These are phyloP conservation scores for Dexiosoma caninum DNA, from an alignment of 2,888 invertebrate species.

Conservation along the genomic window DNA sequence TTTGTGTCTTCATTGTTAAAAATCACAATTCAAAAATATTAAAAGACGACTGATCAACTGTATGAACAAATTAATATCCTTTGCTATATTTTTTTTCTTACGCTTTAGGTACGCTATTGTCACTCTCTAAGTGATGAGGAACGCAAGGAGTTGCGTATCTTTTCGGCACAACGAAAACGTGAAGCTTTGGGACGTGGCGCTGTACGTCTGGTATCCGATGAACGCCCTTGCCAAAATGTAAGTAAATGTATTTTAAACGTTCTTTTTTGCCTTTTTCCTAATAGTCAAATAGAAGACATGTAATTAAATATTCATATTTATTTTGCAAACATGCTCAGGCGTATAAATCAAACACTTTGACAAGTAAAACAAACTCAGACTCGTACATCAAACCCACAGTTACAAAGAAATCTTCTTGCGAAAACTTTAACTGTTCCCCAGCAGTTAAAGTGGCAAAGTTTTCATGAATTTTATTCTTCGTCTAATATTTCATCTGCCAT, in stretches of 20 bases:
- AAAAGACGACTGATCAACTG: too few species aligned
- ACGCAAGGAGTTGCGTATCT: constrained; percentile 92
- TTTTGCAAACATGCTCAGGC: not conserved
- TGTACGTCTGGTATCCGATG: constrained; percentile 87
- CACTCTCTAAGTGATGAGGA: constrained; percentile 95
- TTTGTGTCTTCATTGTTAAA: too few species aligned
- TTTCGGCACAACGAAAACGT: constrained; percentile 94
- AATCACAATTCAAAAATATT: too few species aligned
- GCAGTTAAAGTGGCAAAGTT: constrained; percentile 32
- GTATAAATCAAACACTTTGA: constrained; percentile 21
- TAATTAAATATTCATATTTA: constrained; percentile 42
- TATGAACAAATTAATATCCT: too few species aligned
- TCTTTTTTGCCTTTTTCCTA: not conserved
- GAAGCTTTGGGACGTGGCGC: constrained; percentile 96
- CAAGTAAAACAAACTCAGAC: not conserved
- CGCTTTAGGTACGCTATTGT: constrained; percentile 90
- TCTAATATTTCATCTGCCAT: constrained; percentile 50
- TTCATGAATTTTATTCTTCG: constrained; percentile 45
- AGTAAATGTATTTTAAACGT: constrained; percentile 74
- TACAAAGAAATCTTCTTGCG: not conserved
- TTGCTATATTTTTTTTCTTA: too few species aligned
- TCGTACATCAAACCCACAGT: not conserved
- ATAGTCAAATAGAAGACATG: not conserved
- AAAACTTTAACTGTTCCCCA: not conserved
- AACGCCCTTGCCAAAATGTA: constrained; percentile 87